Conservation (phyloP, 2,113 vertebrate species). For the Cochlearius cochlearius region DNA sequence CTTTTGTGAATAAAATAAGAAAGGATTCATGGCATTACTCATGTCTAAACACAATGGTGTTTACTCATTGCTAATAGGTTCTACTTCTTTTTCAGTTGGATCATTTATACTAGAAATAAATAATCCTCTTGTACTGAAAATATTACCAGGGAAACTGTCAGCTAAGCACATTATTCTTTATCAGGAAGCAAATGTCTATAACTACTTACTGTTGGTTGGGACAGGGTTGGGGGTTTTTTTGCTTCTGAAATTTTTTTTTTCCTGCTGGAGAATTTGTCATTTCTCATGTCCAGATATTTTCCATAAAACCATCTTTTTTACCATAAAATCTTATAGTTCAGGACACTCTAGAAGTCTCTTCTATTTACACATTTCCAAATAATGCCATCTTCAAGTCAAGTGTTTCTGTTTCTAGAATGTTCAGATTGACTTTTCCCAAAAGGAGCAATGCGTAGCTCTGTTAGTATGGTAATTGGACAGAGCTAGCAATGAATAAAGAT, state of each 20-base stretch:
- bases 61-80: neutral
- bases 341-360: neutral
- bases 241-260: neutral
- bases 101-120: neutral
- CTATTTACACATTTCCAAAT: neutral
- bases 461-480: neutral
- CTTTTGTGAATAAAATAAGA: neutral
- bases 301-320: neutral
- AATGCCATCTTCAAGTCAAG: neutral
- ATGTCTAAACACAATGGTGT: neutral
- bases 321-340: neutral
- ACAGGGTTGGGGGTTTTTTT: rapidly evolving
- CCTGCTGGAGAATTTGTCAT: neutral
- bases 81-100: neutral
- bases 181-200: neutral
- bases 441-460: neutral
- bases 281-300: neutral
- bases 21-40: neutral
- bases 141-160: neutral
- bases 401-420: neutral
- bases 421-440: neutral
- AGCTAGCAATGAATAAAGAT: neutral
- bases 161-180: neutral
- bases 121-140: neutral
- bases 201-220: neutral